Evolutionary conservation across 2,888 invertebrate genomes (phyloP).

Genomic region (Latheticus oryzae): DNA sequence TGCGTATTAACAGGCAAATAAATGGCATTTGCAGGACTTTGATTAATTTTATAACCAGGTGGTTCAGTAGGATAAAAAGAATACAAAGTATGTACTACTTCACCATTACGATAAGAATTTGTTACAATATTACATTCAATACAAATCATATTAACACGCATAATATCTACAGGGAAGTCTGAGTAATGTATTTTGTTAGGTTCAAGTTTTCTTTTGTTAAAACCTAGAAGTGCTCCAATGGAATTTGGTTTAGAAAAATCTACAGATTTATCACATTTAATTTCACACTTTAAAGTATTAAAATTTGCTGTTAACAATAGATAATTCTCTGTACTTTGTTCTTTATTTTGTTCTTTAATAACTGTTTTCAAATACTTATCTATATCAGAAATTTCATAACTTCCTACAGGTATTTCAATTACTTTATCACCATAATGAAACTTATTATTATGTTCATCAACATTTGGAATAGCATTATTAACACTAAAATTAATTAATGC

Average conservation of each 20-base stretch:
- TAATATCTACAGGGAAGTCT: neutral
- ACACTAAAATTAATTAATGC: slow-evolving; percentile 53
- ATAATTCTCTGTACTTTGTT: no score
- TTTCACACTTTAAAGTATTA: slow-evolving; percentile 1
- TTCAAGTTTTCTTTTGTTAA: neutral
- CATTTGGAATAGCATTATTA: slow-evolving; percentile 55
- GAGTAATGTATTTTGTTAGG: neutral
- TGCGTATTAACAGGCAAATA: slow-evolving; percentile 54
- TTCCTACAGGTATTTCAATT: slow-evolving; percentile 37
- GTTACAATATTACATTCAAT: neutral
- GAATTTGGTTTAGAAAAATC: slow-evolving; percentile 1
- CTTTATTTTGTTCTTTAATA: neutral
- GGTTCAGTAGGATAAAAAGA: neutral
- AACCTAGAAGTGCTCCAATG: neutral
- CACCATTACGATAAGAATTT: neutral
- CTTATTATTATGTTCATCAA: slow-evolving; percentile 55
- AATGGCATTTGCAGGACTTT: slow-evolving; percentile 49
- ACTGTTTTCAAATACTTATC: slow-evolving; percentile 12
- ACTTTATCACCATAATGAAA: slow-evolving; percentile 43
- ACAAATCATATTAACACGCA: neutral
- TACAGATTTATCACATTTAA: neutral
- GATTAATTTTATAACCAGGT: neutral
- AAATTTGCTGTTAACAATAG: slow-evolving; percentile 1
- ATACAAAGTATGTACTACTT: neutral
- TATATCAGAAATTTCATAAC: slow-evolving; percentile 42